Evolutionary conservation across 2,888 invertebrate genomes (phyloP), one percentile per base, ranked within the genome.

Genomic region (Toxonevra muliebris): DNA sequence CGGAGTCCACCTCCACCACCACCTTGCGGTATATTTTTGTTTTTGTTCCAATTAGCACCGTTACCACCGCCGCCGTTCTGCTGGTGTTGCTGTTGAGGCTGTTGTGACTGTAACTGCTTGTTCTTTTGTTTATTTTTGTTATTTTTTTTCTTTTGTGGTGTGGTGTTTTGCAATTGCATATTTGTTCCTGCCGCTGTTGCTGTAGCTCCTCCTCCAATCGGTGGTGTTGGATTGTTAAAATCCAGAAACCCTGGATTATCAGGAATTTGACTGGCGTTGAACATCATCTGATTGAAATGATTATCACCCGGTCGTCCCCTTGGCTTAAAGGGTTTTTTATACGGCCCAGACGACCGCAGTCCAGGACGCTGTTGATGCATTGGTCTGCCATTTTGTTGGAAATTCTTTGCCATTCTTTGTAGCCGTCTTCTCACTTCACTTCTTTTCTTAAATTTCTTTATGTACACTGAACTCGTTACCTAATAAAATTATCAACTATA

Each of bases 161-260:
- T 4, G 48, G 0, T 1, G 64, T 62, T 19, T 15, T 40, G 42
- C 42, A 50, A 55, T 17, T 60, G 55, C 57, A 54, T 48, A 7
- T 11, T 17, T 12, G 15, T 8, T 11, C 68, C 61, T 63, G 19
- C 66, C 57, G 59, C 53, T 62, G 62, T 45, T 66, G 61, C 63
- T 62, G 61, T 66, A 68, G 52, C 66, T 64, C 70, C 76, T 45
- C 66, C 69, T 19, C 68, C 72, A 1, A 66, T 68, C 55, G 76
- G 73, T 20, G 76, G 76, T 53, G 82, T 79, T 3, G 78, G 73
- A 53, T 80, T 81, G 67, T 84, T 85, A 45, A 84, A 84, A 70
- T 85, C 85, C 70, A 84, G 80, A 68, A 84, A 85, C 0, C 85
- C 84, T 2, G 84, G 82, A 76, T 85, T 85, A 68, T 84, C 84